Percentiles rank a stretch among this genome's conserved stretches.
Conservation (phyloP, 2,797 vertebrate genomes). For the Caiman crocodilus region DNA sequence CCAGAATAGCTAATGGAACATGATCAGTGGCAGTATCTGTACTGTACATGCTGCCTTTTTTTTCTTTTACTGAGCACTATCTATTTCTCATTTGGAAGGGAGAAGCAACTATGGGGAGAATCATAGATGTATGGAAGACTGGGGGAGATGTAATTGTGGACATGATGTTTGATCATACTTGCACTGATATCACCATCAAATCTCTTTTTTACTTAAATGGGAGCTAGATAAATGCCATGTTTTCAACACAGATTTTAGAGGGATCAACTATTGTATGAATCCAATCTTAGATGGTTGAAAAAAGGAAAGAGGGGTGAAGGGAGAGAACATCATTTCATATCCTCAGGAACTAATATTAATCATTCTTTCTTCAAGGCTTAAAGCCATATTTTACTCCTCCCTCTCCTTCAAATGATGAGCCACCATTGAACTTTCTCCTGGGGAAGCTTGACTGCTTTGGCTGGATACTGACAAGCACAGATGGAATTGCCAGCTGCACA, state of each 20-base stretch:
- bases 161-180: neutral
- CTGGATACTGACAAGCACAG: neutral
- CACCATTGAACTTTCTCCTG: neutral
- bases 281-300: neutral
- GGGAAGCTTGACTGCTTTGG: neutral
- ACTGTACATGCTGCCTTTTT: neutral
- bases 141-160: neutral
- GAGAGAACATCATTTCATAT: accelerated
- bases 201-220: neutral
- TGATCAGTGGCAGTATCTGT: neutral
- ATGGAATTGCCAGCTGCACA: neutral
- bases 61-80: neutral
- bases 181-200: neutral
- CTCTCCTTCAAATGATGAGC: neutral
- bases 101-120: no score
- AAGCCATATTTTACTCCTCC: neutral
- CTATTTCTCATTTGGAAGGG: neutral
- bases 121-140: no score
- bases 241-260: neutral
- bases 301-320: neutral
- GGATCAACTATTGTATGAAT: neutral
- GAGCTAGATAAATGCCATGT: neutral
- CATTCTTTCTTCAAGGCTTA: neutral
- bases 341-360: neutral
- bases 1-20: neutral